Conservation (phyloP, 2,797 vertebrate species). For the Gastrophryne carolinensis region DNA sequence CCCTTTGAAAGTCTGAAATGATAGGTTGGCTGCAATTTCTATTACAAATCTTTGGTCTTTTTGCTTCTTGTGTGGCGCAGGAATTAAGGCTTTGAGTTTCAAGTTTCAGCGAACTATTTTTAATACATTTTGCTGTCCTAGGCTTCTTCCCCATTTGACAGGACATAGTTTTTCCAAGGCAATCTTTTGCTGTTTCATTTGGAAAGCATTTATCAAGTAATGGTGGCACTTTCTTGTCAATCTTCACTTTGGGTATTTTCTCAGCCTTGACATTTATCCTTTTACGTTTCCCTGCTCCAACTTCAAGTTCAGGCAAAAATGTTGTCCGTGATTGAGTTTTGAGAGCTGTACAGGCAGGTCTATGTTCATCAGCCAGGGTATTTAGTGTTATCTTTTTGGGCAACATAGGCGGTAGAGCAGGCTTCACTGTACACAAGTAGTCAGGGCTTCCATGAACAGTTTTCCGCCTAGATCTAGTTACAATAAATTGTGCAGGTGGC, state of each 20-base stretch:
- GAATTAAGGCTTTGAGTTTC: constrained; percentile 24
- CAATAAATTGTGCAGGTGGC: not conserved
- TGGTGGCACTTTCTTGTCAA: not conserved
- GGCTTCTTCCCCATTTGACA: not conserved
- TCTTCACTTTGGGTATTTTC: not conserved
- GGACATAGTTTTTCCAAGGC: not conserved
- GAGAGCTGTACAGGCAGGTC: not conserved
- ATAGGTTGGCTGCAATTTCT: not conserved
- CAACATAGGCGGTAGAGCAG: not conserved
- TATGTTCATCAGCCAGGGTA: constrained; percentile 40
- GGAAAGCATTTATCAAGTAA: constrained; percentile 4
- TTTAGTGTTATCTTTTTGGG: not conserved
- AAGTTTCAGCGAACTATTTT: constrained; percentile 7
- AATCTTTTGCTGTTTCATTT: no score
- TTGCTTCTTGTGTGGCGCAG: constrained; percentile 53
- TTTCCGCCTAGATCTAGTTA: not conserved
- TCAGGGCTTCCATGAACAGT: not conserved
- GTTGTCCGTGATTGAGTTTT: not conserved
- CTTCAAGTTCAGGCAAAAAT: constrained; percentile 30
- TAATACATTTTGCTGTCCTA: not conserved
- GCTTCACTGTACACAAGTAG: not conserved
- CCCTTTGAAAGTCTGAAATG: not conserved
- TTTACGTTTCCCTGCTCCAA: constrained; percentile 10
- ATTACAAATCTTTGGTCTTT: constrained; percentile 54
- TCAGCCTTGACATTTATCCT: not conserved